Conservation (phyloP, 2,888 invertebrate species). For the Brachyptera risi region DNA sequence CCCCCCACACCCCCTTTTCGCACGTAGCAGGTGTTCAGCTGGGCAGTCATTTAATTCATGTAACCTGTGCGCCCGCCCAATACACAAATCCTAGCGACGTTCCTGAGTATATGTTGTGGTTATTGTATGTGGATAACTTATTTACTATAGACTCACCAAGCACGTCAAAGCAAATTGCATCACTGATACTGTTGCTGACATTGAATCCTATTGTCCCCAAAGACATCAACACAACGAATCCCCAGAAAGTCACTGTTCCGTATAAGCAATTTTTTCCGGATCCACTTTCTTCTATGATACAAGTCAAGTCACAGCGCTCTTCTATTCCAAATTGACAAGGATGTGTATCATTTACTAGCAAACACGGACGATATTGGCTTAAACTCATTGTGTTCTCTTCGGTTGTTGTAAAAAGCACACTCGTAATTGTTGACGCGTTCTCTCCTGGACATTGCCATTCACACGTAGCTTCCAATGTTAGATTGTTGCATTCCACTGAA, state of each 20-base stretch:
- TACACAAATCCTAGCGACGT: no score
- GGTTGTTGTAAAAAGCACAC: not conserved
- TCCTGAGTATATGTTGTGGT: no score
- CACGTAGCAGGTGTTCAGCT: no score
- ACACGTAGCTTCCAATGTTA: not conserved
- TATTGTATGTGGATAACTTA: no score
- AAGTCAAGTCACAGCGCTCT: not conserved
- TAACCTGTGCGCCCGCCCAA: no score
- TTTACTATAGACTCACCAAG: constrained; percentile 67
- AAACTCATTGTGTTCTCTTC: not conserved
- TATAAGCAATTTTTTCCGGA: constrained; percentile 49
- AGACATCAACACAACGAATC: constrained; percentile 66
- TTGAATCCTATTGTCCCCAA: constrained; percentile 76
- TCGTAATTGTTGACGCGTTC: not conserved
- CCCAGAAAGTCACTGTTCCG: constrained; percentile 63
- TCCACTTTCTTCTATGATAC: constrained; percentile 29
- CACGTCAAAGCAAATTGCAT: constrained; percentile 86
- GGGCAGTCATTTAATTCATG: no score
- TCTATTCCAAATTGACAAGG: no score
- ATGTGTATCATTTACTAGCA: constrained; percentile 1
- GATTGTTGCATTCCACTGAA: not conserved
- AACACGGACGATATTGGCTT: not conserved
- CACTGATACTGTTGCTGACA: constrained; percentile 81
- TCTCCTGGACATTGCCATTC: not conserved
- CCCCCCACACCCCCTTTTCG: no score